Evolutionary conservation across 2,888 invertebrate species (phyloP), one percentile per base, ranked within the genome.

Genomic region (Herminia tarsipennalis): DNA sequence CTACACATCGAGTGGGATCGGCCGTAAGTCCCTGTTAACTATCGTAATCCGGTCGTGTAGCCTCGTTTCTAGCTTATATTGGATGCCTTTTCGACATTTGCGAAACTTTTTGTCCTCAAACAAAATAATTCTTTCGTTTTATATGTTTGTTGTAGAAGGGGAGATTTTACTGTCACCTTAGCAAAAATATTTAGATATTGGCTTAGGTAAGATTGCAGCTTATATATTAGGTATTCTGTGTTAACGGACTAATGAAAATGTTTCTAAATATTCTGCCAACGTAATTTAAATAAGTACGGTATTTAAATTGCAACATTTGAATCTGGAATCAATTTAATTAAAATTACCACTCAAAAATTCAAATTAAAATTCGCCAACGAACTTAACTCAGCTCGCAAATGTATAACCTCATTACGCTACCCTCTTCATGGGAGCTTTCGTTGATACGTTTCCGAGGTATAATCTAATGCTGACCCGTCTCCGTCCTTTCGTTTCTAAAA

Each of bases 351-450:
- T 56, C 62, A 48, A 66, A 69, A 66, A 73, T 66, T 54, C 44
- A 61, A 71, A 80, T 79, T 76, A 70, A 74, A 74, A 76, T 73
- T 74, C 64, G 52, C 53, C 48, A 44, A 34, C 59, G 48, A 71
- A 70, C 64, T 69, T 78, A 74, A 77, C 84, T 81, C 64, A 55
- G 43, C 60, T 78, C 68, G 73, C 66, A 76, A 81, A 81, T 74
- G 70, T 81, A 79, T 82, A 81, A 84, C 76, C 72, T 84, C 73
- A 78, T 86, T 84, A 80, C 69, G 63, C 66, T 77, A 81, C 85
- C 85, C 85, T 85, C 77, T 78, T 85, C 81, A 81, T 68, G 67
- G 66, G 57, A 73, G 78, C 74, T 81, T 80, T 77, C 60, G 61
- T 66, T 78, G 76, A 80, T 81, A 77, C 70, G 70, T 77, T 77